Base-by-base conservation (phyloP, 2,888 invertebrate genomes). In the Isoperla grammatica region DNA sequence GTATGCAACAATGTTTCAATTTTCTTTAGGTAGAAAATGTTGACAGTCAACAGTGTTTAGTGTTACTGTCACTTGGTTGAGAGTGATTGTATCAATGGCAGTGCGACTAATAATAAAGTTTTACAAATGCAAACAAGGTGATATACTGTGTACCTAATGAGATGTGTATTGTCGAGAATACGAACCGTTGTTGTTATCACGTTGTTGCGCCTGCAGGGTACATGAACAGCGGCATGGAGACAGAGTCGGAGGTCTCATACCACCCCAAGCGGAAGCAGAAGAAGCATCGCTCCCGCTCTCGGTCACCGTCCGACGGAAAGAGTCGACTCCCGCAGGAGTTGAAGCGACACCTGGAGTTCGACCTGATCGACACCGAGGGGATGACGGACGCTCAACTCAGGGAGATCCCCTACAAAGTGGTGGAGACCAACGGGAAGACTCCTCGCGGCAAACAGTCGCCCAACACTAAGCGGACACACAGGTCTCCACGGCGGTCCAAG, bases 371-470 rank as follows among this genome's bases (percentile, higher is more conserved):
- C 68, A 93, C 94, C 0, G 81, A 87, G 19, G 93, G 93, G 61
- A 92, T 95, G 90, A 87, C 86, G 55, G 91, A 90, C 70, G 86
- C 86, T 66, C 91, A 92, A 71, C 79, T 92, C 22, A 83, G 88
- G 63, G 91, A 92, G 75, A 92, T 93, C 69, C 90, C 91, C 2
- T 93, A 93, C 73, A 91, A 90, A 0, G 90, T 91, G 48, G 90
- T 92, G 13, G 89, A 91, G 66, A 77, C 78, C 13, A 74, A 37
- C 12, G 50, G 57, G 17, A 63, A 60, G 40, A 17, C 35, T 6
- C 15, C 45, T 20, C 53, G 60, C 12, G 58, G 55, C 11, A 63
- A 63, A 23, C 19, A 59, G 59, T 60, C 59, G 15, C 60, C 61
- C 9, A 64, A 45, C 53, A 46, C 42, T 43, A 64, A 60, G 46